A percentile compares a stretch with the other conserved stretches of the same genome.
Conservation (phyloP, 2,113 vertebrate species). For the Lipotes vexillifer region DNA sequence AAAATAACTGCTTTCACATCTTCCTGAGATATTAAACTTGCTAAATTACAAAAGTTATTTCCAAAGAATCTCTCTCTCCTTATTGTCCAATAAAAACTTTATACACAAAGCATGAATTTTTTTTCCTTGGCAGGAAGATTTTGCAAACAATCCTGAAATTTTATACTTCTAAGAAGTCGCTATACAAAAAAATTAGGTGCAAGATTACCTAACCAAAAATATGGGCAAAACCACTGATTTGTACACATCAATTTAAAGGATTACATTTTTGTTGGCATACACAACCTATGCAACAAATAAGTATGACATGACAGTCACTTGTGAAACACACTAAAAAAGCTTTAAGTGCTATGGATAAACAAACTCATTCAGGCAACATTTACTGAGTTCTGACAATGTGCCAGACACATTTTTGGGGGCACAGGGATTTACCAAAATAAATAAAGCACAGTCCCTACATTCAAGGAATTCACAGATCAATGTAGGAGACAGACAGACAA, state of each 20-base stretch:
- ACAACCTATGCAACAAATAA: neutral
- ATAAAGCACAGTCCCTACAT: neutral
- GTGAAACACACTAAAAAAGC: neutral
- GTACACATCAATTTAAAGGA: neutral
- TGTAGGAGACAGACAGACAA: neutral
- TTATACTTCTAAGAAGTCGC: neutral
- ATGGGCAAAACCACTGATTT: neutral
- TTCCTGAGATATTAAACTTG: neutral
- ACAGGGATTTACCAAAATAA: neutral
- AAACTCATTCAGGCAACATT: neutral
- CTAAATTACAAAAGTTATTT: neutral
- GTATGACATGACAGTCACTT: neutral
- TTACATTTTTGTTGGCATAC: neutral
- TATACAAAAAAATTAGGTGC: slow-evolving; percentile 19
- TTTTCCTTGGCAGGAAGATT: neutral
- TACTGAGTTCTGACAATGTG: neutral
- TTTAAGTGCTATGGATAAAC: neutral
- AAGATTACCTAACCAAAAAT: neutral
- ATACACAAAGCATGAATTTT: neutral
- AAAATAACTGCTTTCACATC: neutral
- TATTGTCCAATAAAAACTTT: neutral
- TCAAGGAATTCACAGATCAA: neutral
- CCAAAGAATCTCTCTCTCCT: neutral
- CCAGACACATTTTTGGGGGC: neutral
- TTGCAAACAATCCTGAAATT: neutral